Evolutionary conservation across 2,797 vertebrate species (phyloP).

Genomic region (Mus minutoides): DNA sequence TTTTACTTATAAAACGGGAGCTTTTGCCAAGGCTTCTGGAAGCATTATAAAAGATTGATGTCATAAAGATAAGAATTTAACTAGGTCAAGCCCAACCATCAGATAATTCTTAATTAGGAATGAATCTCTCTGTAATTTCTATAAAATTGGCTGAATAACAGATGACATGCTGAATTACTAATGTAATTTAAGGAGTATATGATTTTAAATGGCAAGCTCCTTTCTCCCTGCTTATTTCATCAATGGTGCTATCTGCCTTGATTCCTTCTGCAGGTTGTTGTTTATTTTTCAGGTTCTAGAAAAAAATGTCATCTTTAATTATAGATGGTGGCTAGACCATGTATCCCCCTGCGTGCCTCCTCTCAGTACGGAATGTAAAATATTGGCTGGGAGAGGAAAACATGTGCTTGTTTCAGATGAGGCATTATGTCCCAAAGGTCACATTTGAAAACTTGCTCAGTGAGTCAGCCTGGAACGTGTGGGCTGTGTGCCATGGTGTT

Average conservation of each 20-base stretch:
- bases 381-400: conserved; percentile 65
- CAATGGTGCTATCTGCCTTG: neutral
- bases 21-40: conserved; percentile 75
- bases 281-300: conserved; percentile 71
- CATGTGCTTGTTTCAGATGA: conserved; percentile 76
- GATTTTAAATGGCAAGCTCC: conserved; percentile 47
- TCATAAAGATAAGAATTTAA: conserved; percentile 83
- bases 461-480: conserved; percentile 50
- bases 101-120: conserved; percentile 83
- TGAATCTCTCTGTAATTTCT: conserved; percentile 81
- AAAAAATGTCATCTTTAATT: conserved; percentile 79
- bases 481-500: neutral
- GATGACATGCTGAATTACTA: conserved; percentile 70
- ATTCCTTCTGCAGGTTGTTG: conserved; percentile 56
- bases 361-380: conserved; percentile 72
- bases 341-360: neutral
- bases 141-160: conserved; percentile 80
- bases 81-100: conserved; percentile 80
- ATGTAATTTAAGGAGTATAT: conserved; percentile 64
- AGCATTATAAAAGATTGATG: conserved; percentile 83
- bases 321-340: conserved; percentile 52
- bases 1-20: conserved; percentile 82
- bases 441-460: conserved; percentile 74
- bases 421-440: conserved; percentile 74
- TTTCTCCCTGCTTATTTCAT: conserved; percentile 16